Percentiles rank a stretch among this genome's conserved stretches.
Evolutionary conservation across 2,113 vertebrate genomes (phyloP).

Genomic region (Collichthys lucidus): DNA sequence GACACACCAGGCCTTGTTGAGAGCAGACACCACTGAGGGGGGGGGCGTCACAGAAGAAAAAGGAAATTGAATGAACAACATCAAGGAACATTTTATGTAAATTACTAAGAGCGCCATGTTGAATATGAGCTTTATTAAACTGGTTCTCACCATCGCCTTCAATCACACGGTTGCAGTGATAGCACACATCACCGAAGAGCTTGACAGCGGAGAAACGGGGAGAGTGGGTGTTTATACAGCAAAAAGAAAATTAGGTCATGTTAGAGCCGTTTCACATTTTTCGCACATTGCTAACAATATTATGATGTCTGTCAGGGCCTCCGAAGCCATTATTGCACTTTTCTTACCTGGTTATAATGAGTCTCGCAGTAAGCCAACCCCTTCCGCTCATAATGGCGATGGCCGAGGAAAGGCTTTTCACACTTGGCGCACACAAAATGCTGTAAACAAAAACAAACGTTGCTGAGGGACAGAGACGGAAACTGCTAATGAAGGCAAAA

Average conservation of each 20-base stretch:
- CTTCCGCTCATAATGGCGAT: conserved; percentile 97
- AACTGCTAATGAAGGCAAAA: background rate
- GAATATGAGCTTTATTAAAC: conserved; percentile 24
- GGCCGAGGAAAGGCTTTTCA: conserved; percentile 98
- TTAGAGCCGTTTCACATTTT: background rate
- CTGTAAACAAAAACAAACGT: conserved; percentile 81
- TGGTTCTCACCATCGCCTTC: conserved; percentile 95
- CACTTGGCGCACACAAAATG: conserved; percentile 99
- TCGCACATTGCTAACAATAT: background rate
- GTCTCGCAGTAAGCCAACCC: conserved; percentile 98
- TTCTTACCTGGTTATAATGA: conserved; percentile 96
- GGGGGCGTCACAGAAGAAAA: background rate
- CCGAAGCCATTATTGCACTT: conserved; percentile 1
- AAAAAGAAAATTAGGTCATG: conserved; percentile 3
- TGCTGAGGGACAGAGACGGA: conserved; percentile 1
- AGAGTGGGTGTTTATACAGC: conserved; percentile 25
- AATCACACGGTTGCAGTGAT: conserved; percentile 99
- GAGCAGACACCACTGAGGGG: conserved; percentile 93
- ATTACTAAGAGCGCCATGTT: conserved; percentile 4
- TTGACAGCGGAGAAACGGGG: conserved; percentile 68
- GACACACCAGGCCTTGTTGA: conserved; percentile 99
- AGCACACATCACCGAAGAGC: conserved; percentile 99
- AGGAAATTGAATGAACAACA: conserved; percentile 10
- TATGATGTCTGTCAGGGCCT: background rate
- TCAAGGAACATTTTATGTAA: conserved; percentile 7